phyloP scores from a whole-genome alignment of 2,113 vertebrate genomes.

The Clarias magur region DNA sequence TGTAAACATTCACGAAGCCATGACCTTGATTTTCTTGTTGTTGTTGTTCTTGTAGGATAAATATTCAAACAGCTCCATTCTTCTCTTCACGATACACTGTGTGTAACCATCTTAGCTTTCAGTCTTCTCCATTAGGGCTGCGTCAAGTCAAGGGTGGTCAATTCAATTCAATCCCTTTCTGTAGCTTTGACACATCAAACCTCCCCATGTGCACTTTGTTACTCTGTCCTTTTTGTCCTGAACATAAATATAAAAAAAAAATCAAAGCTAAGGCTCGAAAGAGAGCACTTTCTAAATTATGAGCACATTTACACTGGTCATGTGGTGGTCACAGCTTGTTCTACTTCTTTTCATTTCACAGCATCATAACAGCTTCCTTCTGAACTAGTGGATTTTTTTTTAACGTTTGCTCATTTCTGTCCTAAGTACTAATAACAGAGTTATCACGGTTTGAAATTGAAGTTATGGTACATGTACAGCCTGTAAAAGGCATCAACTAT shows the following conservation, averaged over 20 bases:
- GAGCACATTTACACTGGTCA: not conserved
- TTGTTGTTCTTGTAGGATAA: not conserved
- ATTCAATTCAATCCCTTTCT: not conserved
- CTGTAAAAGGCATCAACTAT: not conserved
- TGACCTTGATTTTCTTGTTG: not conserved
- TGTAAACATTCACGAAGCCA: not conserved
- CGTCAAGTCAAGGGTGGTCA: conserved; percentile 1
- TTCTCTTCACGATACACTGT: not conserved
- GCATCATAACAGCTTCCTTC: not conserved
- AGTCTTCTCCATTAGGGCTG: not conserved
- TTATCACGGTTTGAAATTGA: not conserved
- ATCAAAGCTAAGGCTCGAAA: not conserved
- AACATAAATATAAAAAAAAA: not conserved
- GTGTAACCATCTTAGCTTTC: not conserved
- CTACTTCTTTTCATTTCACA: not conserved
- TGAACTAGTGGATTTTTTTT: not conserved
- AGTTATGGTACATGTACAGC: not conserved
- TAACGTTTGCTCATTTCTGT: not conserved
- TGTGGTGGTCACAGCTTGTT: not conserved
- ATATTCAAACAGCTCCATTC: not conserved
- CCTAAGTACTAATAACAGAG: not conserved
- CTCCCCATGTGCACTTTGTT: not conserved
- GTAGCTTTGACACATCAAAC: not conserved
- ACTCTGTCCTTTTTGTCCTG: not conserved
- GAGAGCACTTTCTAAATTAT: not conserved